Percentiles rank a stretch among this genome's conserved stretches.
Conservation (phyloP, 2,888 invertebrate genomes). For the Drosophila testacea region DNA sequence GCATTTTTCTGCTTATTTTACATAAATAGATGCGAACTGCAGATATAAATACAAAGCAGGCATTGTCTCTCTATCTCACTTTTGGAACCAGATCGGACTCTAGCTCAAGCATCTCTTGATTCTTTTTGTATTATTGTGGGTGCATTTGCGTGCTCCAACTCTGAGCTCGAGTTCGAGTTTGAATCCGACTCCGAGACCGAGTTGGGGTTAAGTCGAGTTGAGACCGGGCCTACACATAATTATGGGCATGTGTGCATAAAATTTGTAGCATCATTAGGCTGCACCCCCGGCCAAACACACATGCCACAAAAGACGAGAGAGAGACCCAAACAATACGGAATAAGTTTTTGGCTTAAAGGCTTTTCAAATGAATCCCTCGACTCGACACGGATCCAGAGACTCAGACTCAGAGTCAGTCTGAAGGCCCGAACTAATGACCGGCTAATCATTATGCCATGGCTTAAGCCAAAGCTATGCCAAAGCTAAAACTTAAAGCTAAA, state of each 20-base stretch:
- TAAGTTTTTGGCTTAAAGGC: slow-evolving; percentile 76
- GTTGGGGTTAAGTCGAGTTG: slow-evolving; percentile 8
- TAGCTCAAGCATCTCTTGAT: slow-evolving; percentile 12
- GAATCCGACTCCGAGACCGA: background rate
- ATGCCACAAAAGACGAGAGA: slow-evolving; percentile 17
- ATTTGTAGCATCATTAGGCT: slow-evolving; percentile 77
- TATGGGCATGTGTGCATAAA: slow-evolving; percentile 72
- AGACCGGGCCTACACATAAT: slow-evolving; percentile 43
- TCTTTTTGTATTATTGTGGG: slow-evolving; percentile 45
- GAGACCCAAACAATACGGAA: slow-evolving; percentile 60
- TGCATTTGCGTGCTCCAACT: slow-evolving; percentile 50
- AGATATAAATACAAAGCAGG: slow-evolving; percentile 48
- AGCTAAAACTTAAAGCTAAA: slow-evolving; percentile 62
- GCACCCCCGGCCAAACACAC: slow-evolving; percentile 72
- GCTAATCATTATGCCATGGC: slow-evolving; percentile 72
- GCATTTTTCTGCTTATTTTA: slow-evolving; percentile 63
- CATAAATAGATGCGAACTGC: slow-evolving; percentile 75
- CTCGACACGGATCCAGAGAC: slow-evolving; percentile 27
- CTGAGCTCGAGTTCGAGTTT: slow-evolving; percentile 21
- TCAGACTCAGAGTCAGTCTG: slow-evolving; percentile 35
- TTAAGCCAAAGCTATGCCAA: slow-evolving; percentile 52
- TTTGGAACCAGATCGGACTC: slow-evolving; percentile 4
- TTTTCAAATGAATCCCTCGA: slow-evolving; percentile 75
- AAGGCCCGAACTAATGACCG: slow-evolving; percentile 70
- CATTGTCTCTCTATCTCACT: slow-evolving; percentile 36